A percentile compares a stretch with the other conserved stretches of the same genome.
Evolutionary conservation across 2,888 invertebrate species (phyloP).

Genomic region (Dermolepida albohirtum): DNA sequence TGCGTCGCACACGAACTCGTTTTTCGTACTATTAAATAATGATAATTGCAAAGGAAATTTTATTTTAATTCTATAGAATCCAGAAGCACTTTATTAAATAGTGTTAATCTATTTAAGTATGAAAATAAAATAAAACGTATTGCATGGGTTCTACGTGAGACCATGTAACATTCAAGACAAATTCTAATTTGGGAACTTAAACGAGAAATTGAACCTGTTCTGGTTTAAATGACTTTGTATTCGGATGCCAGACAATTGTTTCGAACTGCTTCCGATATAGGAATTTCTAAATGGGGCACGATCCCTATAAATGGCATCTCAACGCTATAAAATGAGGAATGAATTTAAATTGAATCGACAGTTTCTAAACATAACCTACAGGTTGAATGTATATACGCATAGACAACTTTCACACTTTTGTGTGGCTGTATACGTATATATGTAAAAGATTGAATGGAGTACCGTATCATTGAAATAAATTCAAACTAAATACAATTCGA

Average conservation of each 20-base stretch:
- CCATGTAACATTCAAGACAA: background rate
- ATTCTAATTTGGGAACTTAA: constrained; percentile 18
- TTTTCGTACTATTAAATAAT: no score
- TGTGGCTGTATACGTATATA: no score
- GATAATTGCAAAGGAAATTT: no score
- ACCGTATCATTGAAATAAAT: constrained; percentile 1
- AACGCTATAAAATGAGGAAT: constrained; percentile 53
- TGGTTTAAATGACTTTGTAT: constrained; percentile 43
- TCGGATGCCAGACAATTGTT: constrained; percentile 37
- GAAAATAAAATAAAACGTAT: background rate
- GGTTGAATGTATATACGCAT: constrained; percentile 6
- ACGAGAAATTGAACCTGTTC: constrained; percentile 31
- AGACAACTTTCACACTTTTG: background rate
- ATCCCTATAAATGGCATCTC: constrained; percentile 50
- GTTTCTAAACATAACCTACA: constrained; percentile 50
- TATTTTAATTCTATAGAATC: no score
- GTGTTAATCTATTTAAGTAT: no score
- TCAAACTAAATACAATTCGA: constrained; percentile 16
- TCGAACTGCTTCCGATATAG: constrained; percentile 48
- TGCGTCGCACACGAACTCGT: no score
- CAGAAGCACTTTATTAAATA: no score
- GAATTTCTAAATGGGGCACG: constrained; percentile 48
- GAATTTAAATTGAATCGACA: constrained; percentile 53
- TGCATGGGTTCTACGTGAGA: background rate
- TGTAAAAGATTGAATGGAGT: no score